Base-by-base conservation (phyloP, 2,888 invertebrate species). In the Eutolmus rufibarbis region DNA sequence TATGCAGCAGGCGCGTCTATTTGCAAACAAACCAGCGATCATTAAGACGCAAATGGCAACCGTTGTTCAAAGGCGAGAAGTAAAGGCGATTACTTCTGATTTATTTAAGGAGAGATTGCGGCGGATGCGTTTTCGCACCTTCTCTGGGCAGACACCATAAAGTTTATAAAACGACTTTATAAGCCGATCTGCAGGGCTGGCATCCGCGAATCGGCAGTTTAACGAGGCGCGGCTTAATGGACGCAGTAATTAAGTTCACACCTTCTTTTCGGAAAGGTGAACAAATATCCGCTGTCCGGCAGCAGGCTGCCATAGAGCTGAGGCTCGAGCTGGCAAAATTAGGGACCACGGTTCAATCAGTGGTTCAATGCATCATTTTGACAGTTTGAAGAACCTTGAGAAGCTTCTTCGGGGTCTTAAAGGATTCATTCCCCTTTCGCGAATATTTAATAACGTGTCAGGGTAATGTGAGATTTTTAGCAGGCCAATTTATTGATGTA, bases 171-270 rank as follows among this genome's bases (percentile, higher is more conserved):
- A 82, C 57, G 66, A 82, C 57, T 82, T 82, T 82, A 82, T 82
- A 82, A 79, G 31, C 28, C 79, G 56, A 82, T 82, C 82, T 28
- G 82, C 40, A 66, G 57, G 28, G 16, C 37, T 14, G 66, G 23
- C 12, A 66, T 66, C 57, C 40, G 82, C 23, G 82, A 57, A 82
- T 82, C 57, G 82, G 40, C 56, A 37, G 57, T 82, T 82, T 82
- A 82, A 82, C 82, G 66, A 82, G 82, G 82, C 19, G 82, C 82
- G 82, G 82, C 82, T 82, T 82, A 82, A 82, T 82, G 82, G 82
- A 34, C 37, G 82, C 82, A 57, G 66, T 82, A 82, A 82, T 82
- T 82, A 82, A 82, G 82, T 82, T 82, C 82, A 82, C 82, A 82
- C 82, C 82, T 82, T 82, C 82, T 66, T 82, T 66, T 82, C 57